These are phyloP conservation scores for Hyperopisus bebe DNA, from an alignment of 2,113 vertebrate genomes.

Conservation along the genomic window DNA sequence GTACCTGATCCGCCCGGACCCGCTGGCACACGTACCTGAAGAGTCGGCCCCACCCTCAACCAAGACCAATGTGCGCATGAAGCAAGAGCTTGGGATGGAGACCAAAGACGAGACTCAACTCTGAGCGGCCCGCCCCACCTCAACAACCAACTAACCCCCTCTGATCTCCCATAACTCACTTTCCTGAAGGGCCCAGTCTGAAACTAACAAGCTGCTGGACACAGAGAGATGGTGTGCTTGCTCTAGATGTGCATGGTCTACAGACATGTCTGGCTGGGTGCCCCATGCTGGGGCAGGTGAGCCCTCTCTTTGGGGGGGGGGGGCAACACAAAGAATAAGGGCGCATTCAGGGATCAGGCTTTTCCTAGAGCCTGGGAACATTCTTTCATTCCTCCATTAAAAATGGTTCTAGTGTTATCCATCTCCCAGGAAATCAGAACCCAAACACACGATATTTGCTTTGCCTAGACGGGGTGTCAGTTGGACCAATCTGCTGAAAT, in stretches of 20 bases:
- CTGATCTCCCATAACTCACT: background rate
- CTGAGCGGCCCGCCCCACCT: conserved; percentile 30
- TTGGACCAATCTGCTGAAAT: background rate
- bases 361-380: background rate
- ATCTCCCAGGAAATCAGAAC: background rate
- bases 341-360: background rate
- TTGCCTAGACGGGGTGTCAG: background rate
- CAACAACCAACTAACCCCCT: background rate
- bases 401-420: background rate
- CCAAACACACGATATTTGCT: background rate
- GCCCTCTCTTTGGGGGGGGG: background rate
- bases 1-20: conserved; percentile 89
- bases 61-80: conserved; percentile 67
- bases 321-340: background rate
- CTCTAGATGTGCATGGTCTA: background rate
- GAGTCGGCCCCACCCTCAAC: conserved; percentile 63
- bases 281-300: background rate
- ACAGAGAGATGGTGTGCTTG: background rate
- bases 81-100: conserved; percentile 59
- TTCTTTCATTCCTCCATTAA: background rate
- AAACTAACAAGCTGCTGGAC: background rate
- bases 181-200: background rate
- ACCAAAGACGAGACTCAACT: conserved; percentile 69
- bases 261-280: background rate
- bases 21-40: conserved; percentile 80